Conservation (phyloP, 53 echinoderm and acorn worm species). For the Antedon mediterranea region DNA sequence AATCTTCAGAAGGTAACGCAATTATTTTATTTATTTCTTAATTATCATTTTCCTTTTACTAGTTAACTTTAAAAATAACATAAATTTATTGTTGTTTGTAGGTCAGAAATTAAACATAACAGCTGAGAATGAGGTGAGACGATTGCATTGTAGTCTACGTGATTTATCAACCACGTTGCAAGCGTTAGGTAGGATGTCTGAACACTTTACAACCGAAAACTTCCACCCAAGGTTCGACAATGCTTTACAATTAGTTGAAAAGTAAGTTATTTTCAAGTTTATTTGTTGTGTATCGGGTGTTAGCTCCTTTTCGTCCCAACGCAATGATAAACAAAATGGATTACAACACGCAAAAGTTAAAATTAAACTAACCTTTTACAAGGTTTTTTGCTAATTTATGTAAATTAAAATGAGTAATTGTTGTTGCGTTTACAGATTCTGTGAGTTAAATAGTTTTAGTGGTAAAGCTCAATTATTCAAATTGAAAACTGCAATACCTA, state of each 20-base stretch:
- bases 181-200: conserved; percentile 77
- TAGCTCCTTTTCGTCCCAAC: too few relatives aligned
- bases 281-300: too few relatives aligned
- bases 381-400: too few relatives aligned
- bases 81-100: too few relatives aligned
- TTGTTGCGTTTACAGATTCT: conserved; percentile 30
- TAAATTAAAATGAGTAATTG: too few relatives aligned
- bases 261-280: conserved; percentile 29
- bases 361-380: too few relatives aligned
- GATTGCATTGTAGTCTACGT: conserved; percentile 75
- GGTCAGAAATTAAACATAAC: conserved; percentile 82
- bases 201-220: conserved; percentile 87
- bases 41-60: too few relatives aligned
- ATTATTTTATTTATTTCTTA: too few relatives aligned
- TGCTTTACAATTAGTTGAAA: conserved; percentile 79
- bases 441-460: conserved; percentile 73
- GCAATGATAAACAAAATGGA: too few relatives aligned
- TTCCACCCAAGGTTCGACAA: conserved; percentile 70
- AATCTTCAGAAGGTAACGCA: conserved; percentile 77
- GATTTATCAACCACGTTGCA: conserved; percentile 82
- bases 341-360: too few relatives aligned
- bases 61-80: too few relatives aligned
- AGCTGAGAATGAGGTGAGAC: conserved; percentile 83
- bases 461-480: conserved; percentile 60
- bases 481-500: conserved; percentile 87